Conservation (phyloP, 1,140 invertebrate genomes). For the Brachystomella parvula region DNA sequence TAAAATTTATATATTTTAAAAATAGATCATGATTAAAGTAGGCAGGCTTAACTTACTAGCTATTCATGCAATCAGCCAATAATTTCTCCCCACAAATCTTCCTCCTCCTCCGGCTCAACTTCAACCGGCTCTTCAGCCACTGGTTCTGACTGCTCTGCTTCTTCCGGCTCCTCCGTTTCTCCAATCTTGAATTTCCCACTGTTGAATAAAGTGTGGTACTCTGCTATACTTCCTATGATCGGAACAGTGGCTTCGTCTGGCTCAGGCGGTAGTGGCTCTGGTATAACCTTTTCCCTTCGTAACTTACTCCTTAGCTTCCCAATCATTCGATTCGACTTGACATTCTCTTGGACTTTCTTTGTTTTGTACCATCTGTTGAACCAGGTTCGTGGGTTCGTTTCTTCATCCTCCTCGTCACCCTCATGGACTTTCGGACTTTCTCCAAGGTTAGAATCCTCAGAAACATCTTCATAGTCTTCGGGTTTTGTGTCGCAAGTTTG, state of each 20-base stretch:
- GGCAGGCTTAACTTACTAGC: too few relatives aligned
- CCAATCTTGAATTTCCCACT: constrained; percentile 21
- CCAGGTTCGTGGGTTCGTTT: constrained; percentile 37
- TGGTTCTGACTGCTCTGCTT: background rate
- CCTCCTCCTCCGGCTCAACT: constrained; percentile 19
- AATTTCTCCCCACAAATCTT: constrained; percentile 32
- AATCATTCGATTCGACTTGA: constrained; percentile 39
- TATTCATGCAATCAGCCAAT: too few relatives aligned
- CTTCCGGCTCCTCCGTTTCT: constrained; percentile 24
- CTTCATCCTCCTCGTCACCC: constrained; percentile 6
- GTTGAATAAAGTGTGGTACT: constrained; percentile 38
- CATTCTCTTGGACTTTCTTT: constrained; percentile 40
- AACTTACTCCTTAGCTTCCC: constrained; percentile 40
- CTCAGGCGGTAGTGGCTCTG: constrained; percentile 9
- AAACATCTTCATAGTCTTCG: background rate
- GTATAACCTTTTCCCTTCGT: constrained; percentile 27
- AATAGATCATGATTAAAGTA: too few relatives aligned
- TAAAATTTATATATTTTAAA: too few relatives aligned
- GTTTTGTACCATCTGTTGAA: constrained; percentile 41
- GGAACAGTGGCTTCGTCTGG: constrained; percentile 11
- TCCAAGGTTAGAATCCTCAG: background rate
- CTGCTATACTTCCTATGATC: constrained; percentile 40
- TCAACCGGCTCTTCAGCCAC: background rate
- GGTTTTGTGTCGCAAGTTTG: background rate
- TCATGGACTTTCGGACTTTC: background rate